These are phyloP conservation scores for Rhinoptilus africanus DNA, from an alignment of 2,113 vertebrate genomes.

Conservation along the genomic window DNA sequence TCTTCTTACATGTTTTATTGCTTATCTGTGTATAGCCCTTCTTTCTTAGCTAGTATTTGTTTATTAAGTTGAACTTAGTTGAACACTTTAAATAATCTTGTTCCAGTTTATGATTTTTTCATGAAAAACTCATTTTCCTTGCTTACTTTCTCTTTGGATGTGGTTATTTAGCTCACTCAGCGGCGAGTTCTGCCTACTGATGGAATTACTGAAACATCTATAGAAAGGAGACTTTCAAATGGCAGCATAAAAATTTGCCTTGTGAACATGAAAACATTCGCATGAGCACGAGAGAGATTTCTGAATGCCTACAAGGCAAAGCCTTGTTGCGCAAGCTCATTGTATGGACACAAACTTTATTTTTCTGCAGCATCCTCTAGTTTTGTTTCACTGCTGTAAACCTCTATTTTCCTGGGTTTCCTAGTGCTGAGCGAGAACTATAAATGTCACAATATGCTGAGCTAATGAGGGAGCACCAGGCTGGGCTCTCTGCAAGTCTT, in stretches of 20 bases:
- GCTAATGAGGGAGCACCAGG: conserved; percentile 47
- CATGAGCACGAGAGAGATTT: neutral
- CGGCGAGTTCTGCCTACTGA: neutral
- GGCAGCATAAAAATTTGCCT: neutral
- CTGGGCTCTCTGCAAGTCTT: conserved; percentile 32
- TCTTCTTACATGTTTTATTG: neutral
- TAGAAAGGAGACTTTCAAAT: neutral
- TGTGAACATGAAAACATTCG: neutral
- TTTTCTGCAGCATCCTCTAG: neutral
- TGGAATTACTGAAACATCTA: neutral
- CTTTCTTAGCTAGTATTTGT: neutral
- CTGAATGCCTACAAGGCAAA: neutral
- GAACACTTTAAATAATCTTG: neutral
- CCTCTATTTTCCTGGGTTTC: neutral
- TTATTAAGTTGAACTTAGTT: neutral
- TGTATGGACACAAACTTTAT: neutral
- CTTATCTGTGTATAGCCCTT: neutral
- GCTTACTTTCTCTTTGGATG: neutral
- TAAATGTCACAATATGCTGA: conserved; percentile 33
- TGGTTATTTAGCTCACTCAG: neutral
- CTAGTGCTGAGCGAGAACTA: neutral
- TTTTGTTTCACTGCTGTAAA: neutral
- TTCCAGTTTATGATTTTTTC: neutral
- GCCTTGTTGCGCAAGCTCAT: neutral
- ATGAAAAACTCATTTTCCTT: neutral